Evolutionary conservation across 2,113 vertebrate species (phyloP).

Genomic region (Notothenia rossii): DNA sequence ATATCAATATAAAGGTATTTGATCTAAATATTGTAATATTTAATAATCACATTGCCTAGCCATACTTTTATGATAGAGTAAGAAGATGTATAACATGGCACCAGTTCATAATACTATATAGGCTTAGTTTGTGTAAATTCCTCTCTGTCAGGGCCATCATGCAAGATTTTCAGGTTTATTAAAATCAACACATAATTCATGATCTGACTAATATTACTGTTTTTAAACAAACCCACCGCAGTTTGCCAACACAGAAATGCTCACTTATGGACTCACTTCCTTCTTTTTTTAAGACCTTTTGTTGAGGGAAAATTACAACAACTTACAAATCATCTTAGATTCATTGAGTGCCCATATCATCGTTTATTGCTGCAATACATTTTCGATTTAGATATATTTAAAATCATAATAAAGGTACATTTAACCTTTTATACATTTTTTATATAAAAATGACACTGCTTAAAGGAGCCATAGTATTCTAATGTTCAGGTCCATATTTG

Average conservation of each 20-base stretch:
- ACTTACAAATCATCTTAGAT: background rate
- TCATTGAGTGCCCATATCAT: background rate
- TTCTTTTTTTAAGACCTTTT: background rate
- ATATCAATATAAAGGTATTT: no score
- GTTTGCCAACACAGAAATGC: conserved; percentile 20
- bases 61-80: background rate
- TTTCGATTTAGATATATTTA: background rate
- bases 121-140: background rate
- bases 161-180: background rate
- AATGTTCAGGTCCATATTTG: no score
- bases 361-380: background rate
- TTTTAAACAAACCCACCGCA: background rate
- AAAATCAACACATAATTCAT: conserved; percentile 9
- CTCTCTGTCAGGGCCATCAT: background rate
- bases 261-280: conserved; percentile 19
- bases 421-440: background rate
- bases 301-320: background rate
- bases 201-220: background rate
- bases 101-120: background rate
- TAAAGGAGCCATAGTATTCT: no score
- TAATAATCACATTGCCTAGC: no score
- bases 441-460: no score
- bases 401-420: background rate
- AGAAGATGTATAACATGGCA: background rate
- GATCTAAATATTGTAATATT: no score